These are phyloP conservation scores for Notiomystis cincta DNA, from an alignment of 2,113 vertebrate genomes.

Conservation along the genomic window DNA sequence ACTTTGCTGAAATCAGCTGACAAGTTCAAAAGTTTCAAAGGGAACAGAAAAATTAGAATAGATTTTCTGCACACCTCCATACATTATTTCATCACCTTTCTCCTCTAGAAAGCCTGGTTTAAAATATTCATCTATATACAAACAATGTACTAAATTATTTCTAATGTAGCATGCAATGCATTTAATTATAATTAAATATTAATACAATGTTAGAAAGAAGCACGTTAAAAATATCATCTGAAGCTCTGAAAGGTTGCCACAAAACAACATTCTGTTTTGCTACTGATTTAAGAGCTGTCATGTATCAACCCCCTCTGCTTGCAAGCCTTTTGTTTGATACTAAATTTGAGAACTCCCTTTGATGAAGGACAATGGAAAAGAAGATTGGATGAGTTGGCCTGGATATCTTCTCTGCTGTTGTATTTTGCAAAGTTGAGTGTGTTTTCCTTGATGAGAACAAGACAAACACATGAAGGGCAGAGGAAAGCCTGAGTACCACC, in stretches of 20 bases:
- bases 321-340: not conserved
- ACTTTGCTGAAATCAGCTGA: not conserved
- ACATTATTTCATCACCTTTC: not conserved
- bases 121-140: not conserved
- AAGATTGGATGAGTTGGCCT: not conserved
- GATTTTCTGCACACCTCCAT: not conserved
- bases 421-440: not conserved
- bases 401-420: not conserved
- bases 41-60: not conserved
- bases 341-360: not conserved
- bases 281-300: not conserved
- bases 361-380: not conserved
- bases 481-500: not conserved
- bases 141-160: not conserved
- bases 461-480: not conserved
- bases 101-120: not conserved
- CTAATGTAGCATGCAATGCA: not conserved
- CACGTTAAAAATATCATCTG: not conserved
- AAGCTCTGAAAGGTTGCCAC: not conserved
- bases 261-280: not conserved
- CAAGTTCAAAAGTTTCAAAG: not conserved
- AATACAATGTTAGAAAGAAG: not conserved
- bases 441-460: not conserved
- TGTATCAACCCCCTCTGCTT: not conserved
- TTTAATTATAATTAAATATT: constrained; percentile 26